Conservation (phyloP, 1,140 invertebrate species). For the Leptoteleia sp. region DNA sequence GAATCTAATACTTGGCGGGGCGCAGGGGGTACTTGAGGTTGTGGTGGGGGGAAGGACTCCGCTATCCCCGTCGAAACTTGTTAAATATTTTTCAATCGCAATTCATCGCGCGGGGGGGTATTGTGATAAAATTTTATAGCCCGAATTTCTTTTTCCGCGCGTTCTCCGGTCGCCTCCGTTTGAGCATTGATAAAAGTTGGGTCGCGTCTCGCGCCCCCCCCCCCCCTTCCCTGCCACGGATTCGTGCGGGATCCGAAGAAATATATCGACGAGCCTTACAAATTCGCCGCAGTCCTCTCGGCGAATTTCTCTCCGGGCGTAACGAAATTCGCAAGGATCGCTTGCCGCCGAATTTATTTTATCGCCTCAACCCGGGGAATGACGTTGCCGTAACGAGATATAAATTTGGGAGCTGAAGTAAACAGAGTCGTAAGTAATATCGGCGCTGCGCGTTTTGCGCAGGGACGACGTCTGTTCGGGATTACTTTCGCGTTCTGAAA, state of each 20-base stretch:
- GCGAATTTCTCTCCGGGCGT: constrained; percentile 58
- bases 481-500: constrained; percentile 70
- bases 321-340: constrained; percentile 73
- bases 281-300: constrained; percentile 58
- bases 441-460: constrained; percentile 67
- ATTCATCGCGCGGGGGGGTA: constrained; percentile 55
- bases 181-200: constrained; percentile 61
- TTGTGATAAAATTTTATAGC: constrained; percentile 66
- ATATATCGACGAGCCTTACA: constrained; percentile 69
- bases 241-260: constrained; percentile 66
- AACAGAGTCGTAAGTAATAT: constrained; percentile 79
- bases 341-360: constrained; percentile 76
- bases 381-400: constrained; percentile 78
- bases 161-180: constrained; percentile 56
- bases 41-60: no score
- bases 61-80: constrained; percentile 28
- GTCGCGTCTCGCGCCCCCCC: constrained; percentile 50
- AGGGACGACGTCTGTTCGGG: constrained; percentile 66
- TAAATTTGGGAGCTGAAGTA: constrained; percentile 76
- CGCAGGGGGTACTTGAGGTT: no score
- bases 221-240: no score
- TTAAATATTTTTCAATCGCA: constrained; percentile 62
- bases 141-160: constrained; percentile 54
- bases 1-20: no score
- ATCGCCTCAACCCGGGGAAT: constrained; percentile 76